phyloP scores from a whole-genome alignment of 2,888 invertebrate species.

The Octonoba sinensis region DNA sequence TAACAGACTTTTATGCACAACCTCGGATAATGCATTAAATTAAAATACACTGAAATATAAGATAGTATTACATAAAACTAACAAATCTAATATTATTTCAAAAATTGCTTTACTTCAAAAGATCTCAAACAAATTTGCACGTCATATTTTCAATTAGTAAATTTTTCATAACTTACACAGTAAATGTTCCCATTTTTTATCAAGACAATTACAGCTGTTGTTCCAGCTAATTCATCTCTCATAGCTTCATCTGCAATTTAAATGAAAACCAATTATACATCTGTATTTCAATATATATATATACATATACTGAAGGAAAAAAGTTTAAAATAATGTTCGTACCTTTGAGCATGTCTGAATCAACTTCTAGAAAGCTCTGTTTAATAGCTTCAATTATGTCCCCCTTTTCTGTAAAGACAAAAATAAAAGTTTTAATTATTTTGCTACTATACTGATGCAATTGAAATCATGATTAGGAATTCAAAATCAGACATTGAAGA shows the following conservation, averaged over 20 bases:
- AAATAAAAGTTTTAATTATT: not conserved
- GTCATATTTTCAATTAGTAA: not conserved
- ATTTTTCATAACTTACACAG: slow-evolving; percentile 77
- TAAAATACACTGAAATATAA: too few relatives aligned
- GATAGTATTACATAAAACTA: too few relatives aligned
- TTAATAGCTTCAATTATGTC: slow-evolving; percentile 87
- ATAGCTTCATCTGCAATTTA: slow-evolving; percentile 79
- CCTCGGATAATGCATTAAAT: too few relatives aligned
- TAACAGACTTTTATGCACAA: too few relatives aligned
- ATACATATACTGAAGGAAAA: not conserved
- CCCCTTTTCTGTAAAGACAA: slow-evolving; percentile 76
- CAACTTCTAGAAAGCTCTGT: slow-evolving; percentile 90
- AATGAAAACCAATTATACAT: slow-evolving; percentile 1
- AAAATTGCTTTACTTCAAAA: too few relatives aligned
- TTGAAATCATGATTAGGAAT: too few relatives aligned
- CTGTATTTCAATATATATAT: slow-evolving; percentile 4
- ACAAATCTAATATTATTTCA: too few relatives aligned
- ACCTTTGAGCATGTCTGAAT: slow-evolving; percentile 88
- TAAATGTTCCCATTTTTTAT: slow-evolving; percentile 87
- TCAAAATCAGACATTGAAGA: too few relatives aligned
- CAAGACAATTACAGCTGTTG: slow-evolving; percentile 71
- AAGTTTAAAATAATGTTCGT: slow-evolving; percentile 24
- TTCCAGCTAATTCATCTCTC: slow-evolving; percentile 86
- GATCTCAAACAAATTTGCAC: not conserved
- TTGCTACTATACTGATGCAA: too few relatives aligned